Conservation (phyloP, 2,113 vertebrate genomes). For the Oncorhynchus tshawytscha region DNA sequence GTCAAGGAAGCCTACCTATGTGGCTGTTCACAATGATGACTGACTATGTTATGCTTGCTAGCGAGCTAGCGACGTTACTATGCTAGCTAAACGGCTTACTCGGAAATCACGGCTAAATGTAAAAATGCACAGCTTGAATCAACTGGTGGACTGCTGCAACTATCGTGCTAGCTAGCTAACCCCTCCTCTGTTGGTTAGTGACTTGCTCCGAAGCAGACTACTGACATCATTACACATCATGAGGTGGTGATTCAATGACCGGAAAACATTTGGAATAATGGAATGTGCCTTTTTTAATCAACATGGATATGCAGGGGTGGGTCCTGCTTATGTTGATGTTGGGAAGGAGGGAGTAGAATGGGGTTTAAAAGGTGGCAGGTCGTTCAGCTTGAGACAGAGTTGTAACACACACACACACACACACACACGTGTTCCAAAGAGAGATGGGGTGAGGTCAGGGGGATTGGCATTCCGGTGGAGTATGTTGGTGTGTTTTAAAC, state of each 20-base stretch:
- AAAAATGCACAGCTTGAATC: constrained; percentile 33
- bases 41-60: constrained; percentile 30
- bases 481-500: too few species aligned
- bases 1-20: constrained; percentile 36
- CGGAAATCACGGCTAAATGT: constrained; percentile 24
- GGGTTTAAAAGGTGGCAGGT: not conserved
- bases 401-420: not conserved
- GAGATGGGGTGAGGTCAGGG: constrained; percentile 11
- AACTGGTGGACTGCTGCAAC: not conserved
- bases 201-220: constrained; percentile 11
- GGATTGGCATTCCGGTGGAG: too few species aligned
- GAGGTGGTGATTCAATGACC: not conserved
- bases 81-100: constrained; percentile 34
- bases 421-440: not conserved
- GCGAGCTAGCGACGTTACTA: constrained; percentile 27
- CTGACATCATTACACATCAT: constrained; percentile 7
- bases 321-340: constrained; percentile 6
- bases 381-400: not conserved
- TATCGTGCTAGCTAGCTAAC: not conserved
- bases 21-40: constrained; percentile 44
- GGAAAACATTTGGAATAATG: constrained; percentile 34
- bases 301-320: not conserved
- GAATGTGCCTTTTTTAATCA: constrained; percentile 59
- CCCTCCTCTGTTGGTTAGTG: not conserved
- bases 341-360: constrained; percentile 33